phyloP scores from a whole-genome alignment of 2,888 invertebrate species.

The Acheta domesticus region DNA sequence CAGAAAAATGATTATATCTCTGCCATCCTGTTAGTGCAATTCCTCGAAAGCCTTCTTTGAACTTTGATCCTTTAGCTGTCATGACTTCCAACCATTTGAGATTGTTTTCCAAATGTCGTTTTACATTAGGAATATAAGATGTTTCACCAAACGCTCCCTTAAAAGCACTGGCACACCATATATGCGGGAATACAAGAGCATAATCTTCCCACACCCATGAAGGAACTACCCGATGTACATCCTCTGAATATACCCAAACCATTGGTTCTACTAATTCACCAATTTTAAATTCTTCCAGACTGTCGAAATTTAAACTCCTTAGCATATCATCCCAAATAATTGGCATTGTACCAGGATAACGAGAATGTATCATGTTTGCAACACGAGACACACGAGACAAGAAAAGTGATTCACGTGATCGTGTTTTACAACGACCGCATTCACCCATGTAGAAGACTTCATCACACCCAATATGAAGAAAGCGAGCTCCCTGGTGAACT shows the following conservation, averaged over 20 bases:
- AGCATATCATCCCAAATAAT: constrained; percentile 83
- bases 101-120: constrained; percentile 67
- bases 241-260: constrained; percentile 75
- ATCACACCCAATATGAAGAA: constrained; percentile 71
- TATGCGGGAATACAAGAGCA: constrained; percentile 61
- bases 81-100: constrained; percentile 67
- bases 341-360: constrained; percentile 53
- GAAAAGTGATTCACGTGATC: constrained; percentile 56
- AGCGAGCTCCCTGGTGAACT: constrained; percentile 46
- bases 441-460: constrained; percentile 70
- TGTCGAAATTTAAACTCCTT: constrained; percentile 58
- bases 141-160: constrained; percentile 75
- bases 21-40: constrained; percentile 61
- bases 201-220: constrained; percentile 63
- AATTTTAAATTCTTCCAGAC: constrained; percentile 59
- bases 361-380: constrained; percentile 57
- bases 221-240: constrained; percentile 56
- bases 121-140: constrained; percentile 61
- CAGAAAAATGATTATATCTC: constrained; percentile 67
- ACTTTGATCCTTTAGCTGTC: constrained; percentile 55
- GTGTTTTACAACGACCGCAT: constrained; percentile 57
- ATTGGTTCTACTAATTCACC: constrained; percentile 70
- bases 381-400: constrained; percentile 60
- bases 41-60: constrained; percentile 54
- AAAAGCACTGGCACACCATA: constrained; percentile 72